phyloP scores from a whole-genome alignment of 2,797 vertebrate genomes.

The Tapera naevia region DNA sequence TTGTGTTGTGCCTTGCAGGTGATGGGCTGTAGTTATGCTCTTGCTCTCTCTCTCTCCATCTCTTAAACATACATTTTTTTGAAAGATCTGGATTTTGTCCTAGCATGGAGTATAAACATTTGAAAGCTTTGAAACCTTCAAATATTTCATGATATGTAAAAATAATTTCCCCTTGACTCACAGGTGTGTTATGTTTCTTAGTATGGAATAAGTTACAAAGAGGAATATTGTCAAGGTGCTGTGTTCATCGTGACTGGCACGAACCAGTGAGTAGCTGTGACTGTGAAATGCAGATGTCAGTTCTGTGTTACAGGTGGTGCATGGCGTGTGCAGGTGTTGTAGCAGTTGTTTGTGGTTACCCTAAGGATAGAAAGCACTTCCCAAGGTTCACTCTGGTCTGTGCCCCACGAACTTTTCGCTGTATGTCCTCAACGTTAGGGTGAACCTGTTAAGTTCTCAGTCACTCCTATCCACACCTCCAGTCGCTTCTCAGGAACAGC shows the following conservation, averaged over 20 bases:
- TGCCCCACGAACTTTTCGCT: neutral
- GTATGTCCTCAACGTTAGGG: neutral
- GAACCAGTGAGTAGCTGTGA: neutral
- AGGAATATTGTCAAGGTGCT: neutral
- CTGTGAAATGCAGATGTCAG: neutral
- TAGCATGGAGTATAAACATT: neutral
- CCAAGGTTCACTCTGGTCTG: neutral
- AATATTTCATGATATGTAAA: neutral
- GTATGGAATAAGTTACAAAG: neutral
- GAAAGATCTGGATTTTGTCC: neutral
- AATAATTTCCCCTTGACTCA: neutral
- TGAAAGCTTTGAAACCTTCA: neutral
- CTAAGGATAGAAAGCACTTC: neutral
- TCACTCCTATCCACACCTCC: neutral
- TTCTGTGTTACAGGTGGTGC: neutral
- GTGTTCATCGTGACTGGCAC: neutral
- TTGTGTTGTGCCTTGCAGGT: neutral
- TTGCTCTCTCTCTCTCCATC: neutral
- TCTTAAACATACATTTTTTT: neutral
- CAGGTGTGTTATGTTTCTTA: neutral
- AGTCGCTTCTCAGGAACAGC: neutral
- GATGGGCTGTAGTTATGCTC: neutral
- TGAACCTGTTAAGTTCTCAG: neutral
- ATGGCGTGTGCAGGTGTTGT: neutral
- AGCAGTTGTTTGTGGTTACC: neutral